Base-by-base conservation (phyloP, 2,888 invertebrate genomes). In the Stictocephala bisonia region DNA sequence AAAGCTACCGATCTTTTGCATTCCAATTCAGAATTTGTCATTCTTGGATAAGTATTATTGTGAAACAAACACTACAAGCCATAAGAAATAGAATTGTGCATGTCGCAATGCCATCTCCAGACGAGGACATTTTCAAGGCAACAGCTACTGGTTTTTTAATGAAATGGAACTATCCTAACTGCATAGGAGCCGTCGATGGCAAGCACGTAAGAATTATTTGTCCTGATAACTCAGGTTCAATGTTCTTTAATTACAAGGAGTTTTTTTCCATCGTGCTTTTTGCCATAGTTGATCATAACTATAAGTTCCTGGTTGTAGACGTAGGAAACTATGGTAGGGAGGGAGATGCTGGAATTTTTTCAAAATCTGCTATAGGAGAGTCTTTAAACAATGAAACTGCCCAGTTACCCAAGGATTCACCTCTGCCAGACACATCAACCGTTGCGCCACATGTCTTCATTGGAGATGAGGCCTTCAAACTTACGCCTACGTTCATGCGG, bases 141-240 rank as follows among this genome's bases (percentile, higher is more conserved):
- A n/a, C n/a, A n/a, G n/a, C n/a, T n/a, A n/a, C n/a, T n/a, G 35
- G 35, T 35, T 7, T 35, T 35, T 15, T 6, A 3, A n/a, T 3
- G 22, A 18, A 27, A 53, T 53, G 53, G 53, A 53, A 53, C 27
- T 53, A 26, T 22, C 66, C 66, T n/a, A 26, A 60, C 66, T 66
- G 66, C 20, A 15, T 31, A 13, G 66, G 48, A 13, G 44, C 26
- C 11, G 48, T 66, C 20, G 66, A 44, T 15, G 66, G 66, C 18
- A 66, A 66, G 24, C 66, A 66, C 26, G 48, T 66, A 24, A 6
- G 40, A 41, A 40, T 64, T 41, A 64, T 22, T 11, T 20, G 40
- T n/a, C 26, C 53, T 26, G 53, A n/a, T 26, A 3, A 27, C 26
- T 53, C 53, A 26, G 26, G 64, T 22, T 35, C 64, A 24, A n/a